A percentile compares a stretch with the other conserved stretches of the same genome.
These are phyloP conservation scores for Oostethus manadensis DNA, from an alignment of 2,113 vertebrate species.

Conservation along the genomic window DNA sequence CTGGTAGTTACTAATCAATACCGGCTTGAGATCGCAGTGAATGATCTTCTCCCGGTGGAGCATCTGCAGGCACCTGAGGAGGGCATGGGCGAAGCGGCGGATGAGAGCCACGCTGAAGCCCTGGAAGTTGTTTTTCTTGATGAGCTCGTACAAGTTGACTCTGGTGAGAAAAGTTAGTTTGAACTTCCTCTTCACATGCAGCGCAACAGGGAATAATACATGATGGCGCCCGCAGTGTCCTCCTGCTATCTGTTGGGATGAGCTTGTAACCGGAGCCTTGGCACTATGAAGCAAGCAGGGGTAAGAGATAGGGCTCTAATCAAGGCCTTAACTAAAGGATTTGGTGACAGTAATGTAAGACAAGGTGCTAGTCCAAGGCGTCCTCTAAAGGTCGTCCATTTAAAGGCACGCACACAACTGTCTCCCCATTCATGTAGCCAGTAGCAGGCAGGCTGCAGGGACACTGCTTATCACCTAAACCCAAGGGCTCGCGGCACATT, in stretches of 20 bases:
- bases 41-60: constrained; percentile 88
- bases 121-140: constrained; percentile 93
- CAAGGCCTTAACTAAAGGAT: constrained; percentile 74
- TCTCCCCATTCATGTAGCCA: constrained; percentile 33
- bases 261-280: constrained; percentile 63
- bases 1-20: constrained; percentile 54
- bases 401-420: constrained; percentile 36
- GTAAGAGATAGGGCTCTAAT: constrained; percentile 67
- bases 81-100: constrained; percentile 80
- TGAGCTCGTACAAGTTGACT: constrained; percentile 88
- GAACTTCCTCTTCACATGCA: not conserved
- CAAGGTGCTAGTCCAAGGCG: constrained; percentile 49
- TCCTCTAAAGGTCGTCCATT: constrained; percentile 65
- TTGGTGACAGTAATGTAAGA: constrained; percentile 68
- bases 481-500: too few relatives aligned
- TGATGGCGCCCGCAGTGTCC: constrained; percentile 23
- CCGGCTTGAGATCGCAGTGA: constrained; percentile 93
- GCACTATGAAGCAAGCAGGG: constrained; percentile 56
- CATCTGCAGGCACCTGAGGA: constrained; percentile 89
- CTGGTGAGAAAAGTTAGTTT: constrained; percentile 52
- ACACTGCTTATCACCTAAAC: constrained; percentile 28
- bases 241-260: constrained; percentile 39
- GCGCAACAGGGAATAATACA: constrained; percentile 11
- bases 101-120: constrained; percentile 85
- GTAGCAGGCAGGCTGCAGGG: constrained; percentile 10